Evolutionary conservation across 2,888 invertebrate species (phyloP).

Genomic region (Caenorhabditis zanzibari): DNA sequence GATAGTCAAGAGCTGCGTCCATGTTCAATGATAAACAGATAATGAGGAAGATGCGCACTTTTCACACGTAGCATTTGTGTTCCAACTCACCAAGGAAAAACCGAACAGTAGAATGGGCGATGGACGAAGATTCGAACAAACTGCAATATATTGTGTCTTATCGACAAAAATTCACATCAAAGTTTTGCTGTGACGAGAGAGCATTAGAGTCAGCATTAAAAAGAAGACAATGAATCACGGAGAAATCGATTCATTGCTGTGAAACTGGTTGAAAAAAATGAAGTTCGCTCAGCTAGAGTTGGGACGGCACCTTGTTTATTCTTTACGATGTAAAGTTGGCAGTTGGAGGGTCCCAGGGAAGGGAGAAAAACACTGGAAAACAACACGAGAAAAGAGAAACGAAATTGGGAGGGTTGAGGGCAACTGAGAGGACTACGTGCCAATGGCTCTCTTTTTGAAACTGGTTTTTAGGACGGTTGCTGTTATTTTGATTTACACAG

Average conservation of each 20-base stretch:
- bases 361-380: slow-evolving; percentile 33
- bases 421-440: slow-evolving; percentile 44
- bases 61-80: background rate
- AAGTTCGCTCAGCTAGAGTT: slow-evolving; percentile 3
- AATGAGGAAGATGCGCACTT: background rate
- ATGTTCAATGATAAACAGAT: background rate
- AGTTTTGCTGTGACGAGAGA: background rate
- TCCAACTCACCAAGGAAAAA: slow-evolving; percentile 43
- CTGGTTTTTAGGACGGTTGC: slow-evolving; percentile 53
- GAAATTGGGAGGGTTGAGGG: slow-evolving; percentile 45
- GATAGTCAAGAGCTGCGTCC: slow-evolving; percentile 34
- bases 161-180: slow-evolving; percentile 47
- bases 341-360: slow-evolving; percentile 36
- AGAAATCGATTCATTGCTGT: background rate
- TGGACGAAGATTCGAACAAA: slow-evolving; percentile 43
- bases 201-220: slow-evolving; percentile 1
- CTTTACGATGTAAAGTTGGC: slow-evolving; percentile 37
- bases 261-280: slow-evolving; percentile 1
- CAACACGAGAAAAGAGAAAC: slow-evolving; percentile 45
- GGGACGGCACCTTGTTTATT: slow-evolving; percentile 44
- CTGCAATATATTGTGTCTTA: slow-evolving; percentile 50
- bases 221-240: background rate
- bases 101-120: slow-evolving; percentile 33
- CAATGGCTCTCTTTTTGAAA: slow-evolving; percentile 47
- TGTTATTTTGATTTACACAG: slow-evolving; percentile 51